A percentile compares a stretch with the other conserved stretches of the same genome.
Conservation (phyloP, 2,797 vertebrate genomes). For the Melanotaenia trifasciata region DNA sequence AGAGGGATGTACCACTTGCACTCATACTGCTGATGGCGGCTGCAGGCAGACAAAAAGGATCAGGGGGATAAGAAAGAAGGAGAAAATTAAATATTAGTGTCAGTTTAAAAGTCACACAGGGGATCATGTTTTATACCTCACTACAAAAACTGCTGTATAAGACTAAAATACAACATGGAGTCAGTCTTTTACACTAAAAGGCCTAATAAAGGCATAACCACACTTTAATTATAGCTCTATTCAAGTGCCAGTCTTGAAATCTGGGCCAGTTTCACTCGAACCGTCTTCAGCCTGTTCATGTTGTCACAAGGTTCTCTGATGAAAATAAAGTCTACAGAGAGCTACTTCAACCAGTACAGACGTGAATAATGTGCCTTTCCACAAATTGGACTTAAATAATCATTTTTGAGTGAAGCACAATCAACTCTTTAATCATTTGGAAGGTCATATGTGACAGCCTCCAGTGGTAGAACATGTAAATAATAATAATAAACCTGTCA, state of each 20-base stretch:
- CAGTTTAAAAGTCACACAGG: neutral
- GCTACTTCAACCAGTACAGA: neutral
- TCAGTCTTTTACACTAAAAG: neutral
- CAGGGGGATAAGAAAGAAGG: neutral
- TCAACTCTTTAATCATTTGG: neutral
- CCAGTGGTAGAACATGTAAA: no score
- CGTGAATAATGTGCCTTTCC: constrained; percentile 22
- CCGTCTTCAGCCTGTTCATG: neutral
- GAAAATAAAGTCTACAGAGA: constrained; percentile 8
- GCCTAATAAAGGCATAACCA: neutral
- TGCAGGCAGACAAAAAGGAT: constrained; percentile 50
- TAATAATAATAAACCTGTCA: no score
- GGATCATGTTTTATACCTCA: neutral
- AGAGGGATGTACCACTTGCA: constrained; percentile 99
- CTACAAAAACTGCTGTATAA: neutral
- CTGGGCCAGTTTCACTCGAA: neutral
- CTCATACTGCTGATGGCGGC: constrained; percentile 97
- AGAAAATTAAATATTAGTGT: neutral
- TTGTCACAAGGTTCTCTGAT: neutral
- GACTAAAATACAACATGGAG: neutral
- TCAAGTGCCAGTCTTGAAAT: neutral
- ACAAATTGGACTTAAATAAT: constrained; percentile 42
- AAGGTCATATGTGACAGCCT: no score
- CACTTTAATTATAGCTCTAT: neutral
- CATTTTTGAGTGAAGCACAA: constrained; percentile 20